Percentiles rank a stretch among this genome's conserved stretches.
These are phyloP conservation scores for Spialia ferax DNA, from an alignment of 2,888 invertebrate genomes.

Conservation along the genomic window DNA sequence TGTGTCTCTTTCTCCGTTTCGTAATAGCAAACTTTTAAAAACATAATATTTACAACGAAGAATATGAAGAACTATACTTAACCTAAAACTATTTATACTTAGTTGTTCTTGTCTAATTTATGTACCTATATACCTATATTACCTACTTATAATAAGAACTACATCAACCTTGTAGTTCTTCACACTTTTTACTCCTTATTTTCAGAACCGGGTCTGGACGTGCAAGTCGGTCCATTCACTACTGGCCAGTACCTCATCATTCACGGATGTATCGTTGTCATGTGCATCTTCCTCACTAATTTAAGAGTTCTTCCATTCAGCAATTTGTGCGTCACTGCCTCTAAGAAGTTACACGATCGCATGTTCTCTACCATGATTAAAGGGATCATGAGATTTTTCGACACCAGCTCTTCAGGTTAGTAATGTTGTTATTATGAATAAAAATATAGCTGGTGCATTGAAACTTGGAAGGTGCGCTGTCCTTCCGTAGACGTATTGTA, in stretches of 20 bases:
- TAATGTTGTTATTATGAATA: background rate
- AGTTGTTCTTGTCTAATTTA: too few relatives aligned
- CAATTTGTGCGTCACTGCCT: constrained; percentile 87
- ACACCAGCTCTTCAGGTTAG: constrained; percentile 91
- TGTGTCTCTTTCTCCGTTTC: too few relatives aligned
- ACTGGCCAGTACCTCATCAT: constrained; percentile 86
- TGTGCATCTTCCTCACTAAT: constrained; percentile 85
- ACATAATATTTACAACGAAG: too few relatives aligned
- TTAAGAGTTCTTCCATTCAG: constrained; percentile 89
- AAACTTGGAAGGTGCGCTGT: too few relatives aligned
- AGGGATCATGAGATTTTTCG: constrained; percentile 90
- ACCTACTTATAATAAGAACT: background rate
- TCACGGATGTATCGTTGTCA: constrained; percentile 84
- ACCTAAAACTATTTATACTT: too few relatives aligned
- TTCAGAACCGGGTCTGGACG: constrained; percentile 68
- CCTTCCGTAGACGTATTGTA: too few relatives aligned
- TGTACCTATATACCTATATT: too few relatives aligned
- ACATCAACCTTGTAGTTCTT: too few relatives aligned
- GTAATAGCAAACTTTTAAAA: too few relatives aligned
- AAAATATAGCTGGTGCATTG: too few relatives aligned
- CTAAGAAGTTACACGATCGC: constrained; percentile 89
- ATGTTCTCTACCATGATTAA: constrained; percentile 88
- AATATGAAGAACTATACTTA: too few relatives aligned
- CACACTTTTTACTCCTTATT: constrained; percentile 58
- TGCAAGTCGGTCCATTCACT: constrained; percentile 72